These are phyloP conservation scores for Heteromyza rotundicornis DNA, from an alignment of 2,888 invertebrate genomes.

Conservation along the genomic window DNA sequence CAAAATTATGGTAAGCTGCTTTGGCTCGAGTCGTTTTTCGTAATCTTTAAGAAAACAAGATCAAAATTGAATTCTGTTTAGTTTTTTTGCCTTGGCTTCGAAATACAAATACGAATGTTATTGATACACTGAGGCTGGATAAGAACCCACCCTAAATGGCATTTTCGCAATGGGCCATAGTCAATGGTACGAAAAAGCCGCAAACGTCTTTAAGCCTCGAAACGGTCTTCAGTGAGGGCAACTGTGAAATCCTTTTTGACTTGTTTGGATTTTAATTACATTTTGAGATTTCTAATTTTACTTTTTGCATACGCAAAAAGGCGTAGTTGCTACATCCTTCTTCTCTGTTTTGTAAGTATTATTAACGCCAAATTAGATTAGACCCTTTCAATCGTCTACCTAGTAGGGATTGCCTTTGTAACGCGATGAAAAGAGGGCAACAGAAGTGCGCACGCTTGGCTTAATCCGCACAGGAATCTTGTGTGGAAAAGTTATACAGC, in stretches of 20 bases:
- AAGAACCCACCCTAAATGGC: neutral
- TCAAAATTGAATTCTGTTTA: neutral
- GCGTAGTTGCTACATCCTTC: neutral
- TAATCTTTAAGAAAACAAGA: conserved; percentile 5
- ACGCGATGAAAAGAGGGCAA: too few species aligned
- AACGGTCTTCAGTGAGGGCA: conserved; percentile 17
- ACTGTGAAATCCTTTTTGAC: conserved; percentile 58
- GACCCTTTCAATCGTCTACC: conserved; percentile 36
- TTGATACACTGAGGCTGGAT: neutral
- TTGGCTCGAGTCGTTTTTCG: conserved; percentile 9
- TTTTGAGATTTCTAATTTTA: neutral
- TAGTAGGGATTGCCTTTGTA: too few species aligned
- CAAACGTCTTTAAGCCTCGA: neutral
- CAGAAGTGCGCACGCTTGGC: too few species aligned
- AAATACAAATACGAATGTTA: neutral
- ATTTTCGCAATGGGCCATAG: neutral
- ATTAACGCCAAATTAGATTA: conserved; percentile 60
- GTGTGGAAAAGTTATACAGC: too few species aligned
- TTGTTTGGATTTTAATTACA: conserved; percentile 46
- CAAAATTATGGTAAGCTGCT: neutral
- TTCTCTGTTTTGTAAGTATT: conserved; percentile 33
- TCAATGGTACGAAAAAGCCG: too few species aligned
- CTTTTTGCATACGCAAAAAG: neutral
- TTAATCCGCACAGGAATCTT: too few species aligned
- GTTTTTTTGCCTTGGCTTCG: neutral